Evolutionary conservation across 2,113 vertebrate species (phyloP), one percentile per base, ranked within the genome.

Genomic region (Cettia cetti): DNA sequence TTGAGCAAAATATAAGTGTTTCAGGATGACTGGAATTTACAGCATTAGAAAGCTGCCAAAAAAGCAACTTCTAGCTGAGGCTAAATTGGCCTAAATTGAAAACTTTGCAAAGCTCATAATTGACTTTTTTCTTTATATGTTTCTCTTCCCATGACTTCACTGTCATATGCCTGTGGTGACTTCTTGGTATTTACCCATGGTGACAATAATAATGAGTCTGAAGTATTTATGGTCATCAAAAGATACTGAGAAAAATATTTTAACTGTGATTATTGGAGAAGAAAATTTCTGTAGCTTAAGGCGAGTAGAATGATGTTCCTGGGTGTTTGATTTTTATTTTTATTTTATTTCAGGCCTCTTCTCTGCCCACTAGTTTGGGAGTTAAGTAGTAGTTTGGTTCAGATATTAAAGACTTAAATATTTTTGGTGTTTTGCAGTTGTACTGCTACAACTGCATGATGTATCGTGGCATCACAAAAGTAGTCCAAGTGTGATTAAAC

Each of bases 1-100:
- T 95, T 88, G 60, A 93, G 94, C 85, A 90, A 93, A 95, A 95
- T 93, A 26, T 96, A 85, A 95, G 80, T 82, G 44, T 94, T 93
- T 95, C 92, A 90, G 79, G 82, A 89, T 92, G 71, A 93, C 71
- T 0, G 5, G 93, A 94, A 93, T 96, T 92, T 94, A 74, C 56
- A 90, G 85, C 71, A 40, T 88, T 88, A 88, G 42, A 90, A 94
- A 75, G 82, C 85, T 97, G 68, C 85, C 92, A 95, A 81, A 90
- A 95, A 93, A 72, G 22, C 90, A 81, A n/a, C 68, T 86, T 96
- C 75, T 95, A 86, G 77, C 65, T 84, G 81, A 89, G 80, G 24
- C 49, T 91, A 26, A 88, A 72, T 93, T 91, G 81, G 54, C 79
- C 74, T 94, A 91, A 90, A 90, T 50, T 74, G 27, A 95, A 72